Percentiles rank a stretch among this genome's conserved stretches.
phyloP scores from a whole-genome alignment of 2,113 vertebrate species.

The Misgurnus mizolepis region DNA sequence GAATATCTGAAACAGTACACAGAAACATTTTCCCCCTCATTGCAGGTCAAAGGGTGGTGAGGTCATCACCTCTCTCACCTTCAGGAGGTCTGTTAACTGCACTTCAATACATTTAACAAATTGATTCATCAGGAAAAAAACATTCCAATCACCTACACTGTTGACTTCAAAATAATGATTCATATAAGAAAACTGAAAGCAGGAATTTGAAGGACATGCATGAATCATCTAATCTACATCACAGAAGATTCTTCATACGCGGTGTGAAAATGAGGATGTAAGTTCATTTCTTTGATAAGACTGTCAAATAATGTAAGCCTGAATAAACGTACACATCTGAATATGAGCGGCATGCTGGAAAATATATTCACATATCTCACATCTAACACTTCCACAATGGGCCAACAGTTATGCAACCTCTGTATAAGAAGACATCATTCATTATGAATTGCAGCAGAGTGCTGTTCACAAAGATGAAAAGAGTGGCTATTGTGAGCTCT shows the following conservation, averaged over 20 bases:
- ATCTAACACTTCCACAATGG: conserved; percentile 41
- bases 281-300: not conserved
- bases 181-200: not conserved
- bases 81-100: not conserved
- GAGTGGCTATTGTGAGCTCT: not conserved
- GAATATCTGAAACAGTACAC: conserved; percentile 25
- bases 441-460: conserved; percentile 13
- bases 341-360: conserved; percentile 11
- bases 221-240: conserved; percentile 45
- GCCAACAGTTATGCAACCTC: conserved; percentile 41
- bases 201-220: not conserved
- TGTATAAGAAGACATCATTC: conserved; percentile 41
- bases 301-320: not conserved
- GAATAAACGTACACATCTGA: conserved; percentile 13
- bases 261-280: conserved; percentile 19
- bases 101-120: not conserved
- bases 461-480: conserved; percentile 36
- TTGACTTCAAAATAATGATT: not conserved
- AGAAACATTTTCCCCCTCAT: conserved; percentile 20
- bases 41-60: conserved; percentile 4
- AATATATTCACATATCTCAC: conserved; percentile 30
- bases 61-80: conserved; percentile 6
- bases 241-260: conserved; percentile 25
- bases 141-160: not conserved
- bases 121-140: not conserved